Base-by-base conservation (phyloP, 2,797 vertebrate genomes). In the Remorina albescens region DNA sequence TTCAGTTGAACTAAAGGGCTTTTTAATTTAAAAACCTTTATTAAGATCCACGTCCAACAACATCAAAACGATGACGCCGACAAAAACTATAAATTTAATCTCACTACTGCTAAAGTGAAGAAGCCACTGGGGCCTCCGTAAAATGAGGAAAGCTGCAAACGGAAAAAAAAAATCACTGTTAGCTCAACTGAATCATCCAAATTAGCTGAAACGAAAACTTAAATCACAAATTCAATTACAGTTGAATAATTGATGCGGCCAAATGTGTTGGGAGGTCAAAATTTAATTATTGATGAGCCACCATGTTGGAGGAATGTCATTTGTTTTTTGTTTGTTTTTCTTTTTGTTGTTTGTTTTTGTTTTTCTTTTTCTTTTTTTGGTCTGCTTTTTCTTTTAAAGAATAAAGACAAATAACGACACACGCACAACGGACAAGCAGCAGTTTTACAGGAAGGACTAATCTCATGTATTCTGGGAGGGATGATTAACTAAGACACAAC, bases 291-390 rank as follows among this genome's bases (percentile, higher is more conserved):
- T 92, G 28, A 92, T 90, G 32, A 56, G 46, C 65, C 82, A 61
- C 82, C 84, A 85, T 86, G 85, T 90, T 92, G 82, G 81, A 90
- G 89, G 91, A 93, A 94, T 93, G 90, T 88, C 78, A 82, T 80
- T 74, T 74, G 67, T 37, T 74, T 69, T 32, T 30, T n/a, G n/a
- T n/a, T n/a, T n/a, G n/a, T n/a, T n/a, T n/a, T n/a, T n/a, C n/a
- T n/a, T n/a, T n/a, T n/a, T n/a, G n/a, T n/a, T n/a, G n/a, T n/a
- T n/a, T n/a, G n/a, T n/a, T n/a, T n/a, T n/a, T n/a, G n/a, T n/a
- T n/a, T n/a, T n/a, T n/a, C n/a, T n/a, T n/a, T n/a, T n/a, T n/a
- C n/a, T n/a, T n/a, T n/a, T n/a, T n/a, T n/a, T n/a, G n/a, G n/a
- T n/a, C n/a, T n/a, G n/a, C n/a, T n/a, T n/a, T 30, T 30, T 30